Evolutionary conservation across 1,140 invertebrate species (phyloP).

Genomic region (Pseudomyrmex flavicornis): DNA sequence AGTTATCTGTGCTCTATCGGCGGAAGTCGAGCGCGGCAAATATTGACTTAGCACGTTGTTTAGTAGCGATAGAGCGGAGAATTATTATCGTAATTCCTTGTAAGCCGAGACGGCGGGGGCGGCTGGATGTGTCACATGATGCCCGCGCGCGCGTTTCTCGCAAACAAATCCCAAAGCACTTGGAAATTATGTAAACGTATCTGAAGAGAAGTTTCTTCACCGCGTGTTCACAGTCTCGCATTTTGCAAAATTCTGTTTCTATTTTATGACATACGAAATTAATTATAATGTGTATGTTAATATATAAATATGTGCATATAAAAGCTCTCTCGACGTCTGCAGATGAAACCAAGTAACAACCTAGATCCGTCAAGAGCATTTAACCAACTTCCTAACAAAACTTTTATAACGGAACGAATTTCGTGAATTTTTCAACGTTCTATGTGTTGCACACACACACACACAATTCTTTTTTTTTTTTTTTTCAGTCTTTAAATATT

Average conservation of each 20-base stretch:
- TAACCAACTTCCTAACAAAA: constrained; percentile 37
- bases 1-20: constrained; percentile 9
- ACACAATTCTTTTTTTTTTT: not conserved
- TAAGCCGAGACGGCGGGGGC: not conserved
- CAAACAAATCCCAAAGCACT: not conserved
- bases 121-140: not conserved
- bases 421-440: constrained; percentile 34
- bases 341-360: not conserved
- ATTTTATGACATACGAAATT: no score
- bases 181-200: not conserved
- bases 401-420: constrained; percentile 22
- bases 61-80: not conserved
- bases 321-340: no score
- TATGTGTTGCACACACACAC: not conserved
- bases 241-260: no score
- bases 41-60: constrained; percentile 35
- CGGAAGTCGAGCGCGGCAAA: not conserved
- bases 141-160: not conserved
- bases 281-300: not conserved
- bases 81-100: constrained; percentile 16
- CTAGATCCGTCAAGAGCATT: constrained; percentile 31
- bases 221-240: no score
- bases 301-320: not conserved
- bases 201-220: no score
- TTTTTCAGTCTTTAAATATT: constrained; percentile 21